phyloP scores from a whole-genome alignment of 2,113 vertebrate species.

The Cyprinus carpio region DNA sequence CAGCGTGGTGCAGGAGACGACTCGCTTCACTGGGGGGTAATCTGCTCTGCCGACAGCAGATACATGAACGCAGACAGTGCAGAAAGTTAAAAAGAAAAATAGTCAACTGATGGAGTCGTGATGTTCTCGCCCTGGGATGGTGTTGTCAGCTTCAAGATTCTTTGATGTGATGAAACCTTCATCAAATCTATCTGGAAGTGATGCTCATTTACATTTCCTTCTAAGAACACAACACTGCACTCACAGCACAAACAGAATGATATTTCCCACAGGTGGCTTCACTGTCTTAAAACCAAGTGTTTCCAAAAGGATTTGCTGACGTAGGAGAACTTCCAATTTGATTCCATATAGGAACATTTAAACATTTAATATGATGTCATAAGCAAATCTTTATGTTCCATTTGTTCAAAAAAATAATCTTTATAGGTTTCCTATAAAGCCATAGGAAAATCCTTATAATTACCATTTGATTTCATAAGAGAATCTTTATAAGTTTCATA shows the following conservation, averaged over 20 bases:
- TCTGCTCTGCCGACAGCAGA: conserved; percentile 60
- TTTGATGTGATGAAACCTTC: conserved; percentile 29
- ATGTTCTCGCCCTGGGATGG: conserved; percentile 23
- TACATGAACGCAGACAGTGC: conserved; percentile 53
- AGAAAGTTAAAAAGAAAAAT: conserved; percentile 66
- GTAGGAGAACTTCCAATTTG: not conserved
- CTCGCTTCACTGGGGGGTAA: conserved; percentile 66
- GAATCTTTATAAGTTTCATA: not conserved
- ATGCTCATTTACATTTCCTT: conserved; percentile 27
- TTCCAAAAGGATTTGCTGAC: not conserved
- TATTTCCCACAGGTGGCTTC: not conserved
- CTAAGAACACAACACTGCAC: not conserved
- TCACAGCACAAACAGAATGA: not conserved
- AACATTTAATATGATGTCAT: not conserved
- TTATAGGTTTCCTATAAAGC: not conserved
- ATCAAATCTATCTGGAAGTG: conserved; percentile 27
- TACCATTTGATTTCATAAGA: not conserved
- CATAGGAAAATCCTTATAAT: not conserved
- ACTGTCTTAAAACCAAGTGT: not conserved
- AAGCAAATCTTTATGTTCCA: not conserved
- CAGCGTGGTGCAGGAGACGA: conserved; percentile 71
- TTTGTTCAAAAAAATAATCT: not conserved
- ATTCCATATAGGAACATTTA: not conserved
- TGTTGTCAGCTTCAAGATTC: conserved; percentile 7
- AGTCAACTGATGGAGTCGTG: conserved; percentile 52